Evolutionary conservation across 2,888 invertebrate genomes (phyloP).

Genomic region (Campopleginae sp.): DNA sequence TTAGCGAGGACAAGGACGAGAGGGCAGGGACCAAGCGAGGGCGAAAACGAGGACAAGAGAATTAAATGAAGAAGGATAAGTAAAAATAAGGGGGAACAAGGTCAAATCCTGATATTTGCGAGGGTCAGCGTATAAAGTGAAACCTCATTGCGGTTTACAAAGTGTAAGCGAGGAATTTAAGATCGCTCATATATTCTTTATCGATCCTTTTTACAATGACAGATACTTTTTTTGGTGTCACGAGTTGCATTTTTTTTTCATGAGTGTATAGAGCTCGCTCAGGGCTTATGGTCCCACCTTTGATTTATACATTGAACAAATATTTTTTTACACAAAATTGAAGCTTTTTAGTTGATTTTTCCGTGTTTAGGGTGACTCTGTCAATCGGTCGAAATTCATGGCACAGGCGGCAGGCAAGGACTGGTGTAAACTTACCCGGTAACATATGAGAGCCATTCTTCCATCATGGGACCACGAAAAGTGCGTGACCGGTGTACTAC

Average conservation of each 20-base stretch:
- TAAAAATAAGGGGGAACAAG: conserved; percentile 40
- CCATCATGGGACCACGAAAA: conserved; percentile 99
- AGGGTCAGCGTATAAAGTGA: conserved; percentile 43
- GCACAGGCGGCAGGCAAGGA: neutral
- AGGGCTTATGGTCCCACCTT: neutral
- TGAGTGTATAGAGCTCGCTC: neutral
- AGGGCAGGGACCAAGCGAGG: conserved; percentile 28
- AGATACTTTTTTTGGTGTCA: conserved; percentile 15
- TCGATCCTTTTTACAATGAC: conserved; percentile 46
- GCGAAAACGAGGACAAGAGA: conserved; percentile 17
- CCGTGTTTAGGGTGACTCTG: neutral
- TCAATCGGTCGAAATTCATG: neutral
- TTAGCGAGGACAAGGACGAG: neutral
- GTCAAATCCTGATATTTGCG: conserved; percentile 55
- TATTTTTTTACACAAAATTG: no score
- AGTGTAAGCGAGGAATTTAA: conserved; percentile 40
- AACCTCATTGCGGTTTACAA: conserved; percentile 35
- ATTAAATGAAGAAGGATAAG: conserved; percentile 4
- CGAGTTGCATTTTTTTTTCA: conserved; percentile 33
- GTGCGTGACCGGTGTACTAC: conserved; percentile 98
- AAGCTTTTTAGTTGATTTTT: no score
- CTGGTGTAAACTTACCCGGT: conserved; percentile 88
- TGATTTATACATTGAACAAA: neutral
- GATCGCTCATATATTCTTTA: conserved; percentile 35
- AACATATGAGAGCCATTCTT: conserved; percentile 98